Conservation (phyloP, 2,797 vertebrate genomes). For the Danio kyathit region DNA sequence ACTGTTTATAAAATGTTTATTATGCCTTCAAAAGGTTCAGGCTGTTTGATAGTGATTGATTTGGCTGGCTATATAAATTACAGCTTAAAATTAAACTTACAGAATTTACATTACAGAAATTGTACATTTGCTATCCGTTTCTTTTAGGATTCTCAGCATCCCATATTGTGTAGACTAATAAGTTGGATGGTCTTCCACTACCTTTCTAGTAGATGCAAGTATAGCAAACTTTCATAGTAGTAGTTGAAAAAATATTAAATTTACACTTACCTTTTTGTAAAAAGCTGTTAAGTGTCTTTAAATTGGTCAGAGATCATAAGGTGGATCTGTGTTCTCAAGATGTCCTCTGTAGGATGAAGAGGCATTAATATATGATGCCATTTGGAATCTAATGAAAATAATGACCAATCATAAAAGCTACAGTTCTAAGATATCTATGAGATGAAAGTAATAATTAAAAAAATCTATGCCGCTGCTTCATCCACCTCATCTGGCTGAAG, state of each 20-base stretch:
- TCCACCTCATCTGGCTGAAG: slow-evolving; percentile 10
- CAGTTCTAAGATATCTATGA: background rate
- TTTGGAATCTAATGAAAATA: background rate
- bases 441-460: slow-evolving; percentile 1
- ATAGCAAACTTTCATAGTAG: background rate
- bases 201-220: background rate
- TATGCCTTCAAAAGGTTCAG: background rate
- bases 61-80: background rate
- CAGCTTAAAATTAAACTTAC: background rate
- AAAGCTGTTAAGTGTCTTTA: background rate
- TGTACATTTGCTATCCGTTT: background rate
- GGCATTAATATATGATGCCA: background rate
- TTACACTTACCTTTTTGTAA: slow-evolving; percentile 30
- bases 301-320: background rate
- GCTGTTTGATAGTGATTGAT: background rate
- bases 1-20: background rate
- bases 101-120: background rate
- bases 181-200: background rate
- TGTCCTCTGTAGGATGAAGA: background rate
- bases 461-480: background rate
- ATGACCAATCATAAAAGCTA: background rate
- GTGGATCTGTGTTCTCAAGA: background rate
- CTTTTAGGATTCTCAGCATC: background rate
- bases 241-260: background rate
- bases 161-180: background rate